Evolutionary conservation across 2,113 vertebrate genomes (phyloP).

Genomic region (Corynorhinus townsendii): DNA sequence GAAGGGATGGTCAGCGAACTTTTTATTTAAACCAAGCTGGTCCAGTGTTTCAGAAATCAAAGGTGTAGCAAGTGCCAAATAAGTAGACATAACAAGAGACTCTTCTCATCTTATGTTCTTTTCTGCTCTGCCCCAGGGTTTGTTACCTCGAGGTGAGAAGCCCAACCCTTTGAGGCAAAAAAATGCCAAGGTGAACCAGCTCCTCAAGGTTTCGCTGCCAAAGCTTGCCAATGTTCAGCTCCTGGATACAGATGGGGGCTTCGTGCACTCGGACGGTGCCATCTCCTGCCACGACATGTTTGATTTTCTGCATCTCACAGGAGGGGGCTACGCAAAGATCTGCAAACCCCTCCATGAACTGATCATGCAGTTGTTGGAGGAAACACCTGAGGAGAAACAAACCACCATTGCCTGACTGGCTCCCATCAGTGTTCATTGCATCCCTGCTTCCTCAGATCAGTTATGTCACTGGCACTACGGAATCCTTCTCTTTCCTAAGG

Average conservation of each 20-base stretch:
- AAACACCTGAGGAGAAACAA: constrained; percentile 94
- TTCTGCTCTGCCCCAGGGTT: constrained; percentile 81
- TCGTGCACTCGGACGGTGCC: constrained; percentile 95
- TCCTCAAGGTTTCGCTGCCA: constrained; percentile 88
- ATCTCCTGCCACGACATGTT: constrained; percentile 96
- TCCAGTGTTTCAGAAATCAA: not conserved
- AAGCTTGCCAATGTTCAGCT: constrained; percentile 89
- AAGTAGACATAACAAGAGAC: not conserved
- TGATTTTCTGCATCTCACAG: constrained; percentile 97
- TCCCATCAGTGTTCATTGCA: constrained; percentile 48
- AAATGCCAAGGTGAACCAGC: constrained; percentile 89
- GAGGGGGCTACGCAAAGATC: constrained; percentile 88
- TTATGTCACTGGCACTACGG: constrained; percentile 83
- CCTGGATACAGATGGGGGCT: constrained; percentile 88
- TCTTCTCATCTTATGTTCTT: constrained; percentile 14
- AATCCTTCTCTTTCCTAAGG: constrained; percentile 83
- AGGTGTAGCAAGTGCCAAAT: not conserved
- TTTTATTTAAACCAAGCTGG: not conserved
- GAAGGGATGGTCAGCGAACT: not conserved
- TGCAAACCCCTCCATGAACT: constrained; percentile 95
- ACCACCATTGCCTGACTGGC: constrained; percentile 90
- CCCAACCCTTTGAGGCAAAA: constrained; percentile 96
- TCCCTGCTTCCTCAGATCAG: constrained; percentile 80
- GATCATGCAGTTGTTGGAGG: constrained; percentile 97
- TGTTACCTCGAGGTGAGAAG: constrained; percentile 95